A percentile compares a stretch with the other conserved stretches of the same genome.
Evolutionary conservation across 2,797 vertebrate genomes (phyloP).

Genomic region (Mormyrops attenuatus): DNA sequence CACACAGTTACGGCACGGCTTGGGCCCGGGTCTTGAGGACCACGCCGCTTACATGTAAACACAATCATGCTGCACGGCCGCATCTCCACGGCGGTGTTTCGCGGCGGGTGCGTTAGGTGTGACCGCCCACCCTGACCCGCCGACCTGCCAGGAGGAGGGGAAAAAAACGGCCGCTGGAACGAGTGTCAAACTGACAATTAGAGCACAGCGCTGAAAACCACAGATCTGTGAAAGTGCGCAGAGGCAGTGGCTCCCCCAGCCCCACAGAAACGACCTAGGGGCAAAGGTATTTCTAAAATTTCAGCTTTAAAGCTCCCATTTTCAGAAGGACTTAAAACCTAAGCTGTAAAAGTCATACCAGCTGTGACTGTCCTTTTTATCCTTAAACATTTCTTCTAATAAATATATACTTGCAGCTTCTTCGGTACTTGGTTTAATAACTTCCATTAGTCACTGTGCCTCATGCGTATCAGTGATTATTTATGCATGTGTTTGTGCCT

Average conservation of each 20-base stretch:
- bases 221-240: neutral
- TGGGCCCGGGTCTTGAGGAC: no score
- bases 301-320: neutral
- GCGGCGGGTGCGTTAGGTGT: no score
- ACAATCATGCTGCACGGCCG: neutral
- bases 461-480: neutral
- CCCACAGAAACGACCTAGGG: neutral
- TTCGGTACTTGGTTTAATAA: neutral
- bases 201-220: neutral
- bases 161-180: neutral
- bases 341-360: neutral
- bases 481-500: neutral
- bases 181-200: neutral
- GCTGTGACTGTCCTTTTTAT: neutral
- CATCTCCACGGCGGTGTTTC: neutral
- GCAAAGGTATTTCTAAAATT: neutral
- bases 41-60: neutral
- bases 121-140: neutral
- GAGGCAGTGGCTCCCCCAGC: neutral
- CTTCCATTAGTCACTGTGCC: neutral
- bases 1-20: neutral
- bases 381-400: neutral
- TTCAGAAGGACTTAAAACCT: neutral
- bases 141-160: neutral
- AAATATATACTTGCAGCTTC: neutral